phyloP scores from a whole-genome alignment of 35 echinoderm and acorn worm species.

The Apostichopus californicus region DNA sequence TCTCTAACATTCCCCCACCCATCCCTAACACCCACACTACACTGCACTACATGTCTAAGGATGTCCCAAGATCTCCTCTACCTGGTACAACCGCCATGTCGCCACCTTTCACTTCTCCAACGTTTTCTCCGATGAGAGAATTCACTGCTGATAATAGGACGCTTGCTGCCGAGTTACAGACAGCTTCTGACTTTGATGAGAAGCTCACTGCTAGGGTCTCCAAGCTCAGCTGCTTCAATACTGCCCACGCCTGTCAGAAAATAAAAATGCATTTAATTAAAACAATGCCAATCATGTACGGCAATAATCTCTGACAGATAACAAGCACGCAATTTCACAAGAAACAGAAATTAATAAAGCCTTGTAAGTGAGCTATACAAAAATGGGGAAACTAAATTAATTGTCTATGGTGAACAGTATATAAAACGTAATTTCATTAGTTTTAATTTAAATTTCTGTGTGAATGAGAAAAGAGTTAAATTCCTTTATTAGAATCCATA shows the following conservation, averaged over 20 bases:
- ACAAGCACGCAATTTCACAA: too few species aligned
- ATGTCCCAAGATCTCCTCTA: constrained; percentile 14
- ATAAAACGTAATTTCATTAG: too few species aligned
- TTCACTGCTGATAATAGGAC: constrained; percentile 73
- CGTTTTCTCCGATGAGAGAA: constrained; percentile 67
- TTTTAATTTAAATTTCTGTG: background rate
- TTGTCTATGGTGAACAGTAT: too few species aligned
- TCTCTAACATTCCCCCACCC: too few species aligned
- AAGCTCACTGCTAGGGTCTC: constrained; percentile 67
- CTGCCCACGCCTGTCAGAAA: constrained; percentile 73
- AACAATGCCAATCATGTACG: too few species aligned
- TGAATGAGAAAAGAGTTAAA: background rate
- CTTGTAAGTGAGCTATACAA: too few species aligned
- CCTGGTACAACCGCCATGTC: constrained; percentile 81
- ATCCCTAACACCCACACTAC: too few species aligned
- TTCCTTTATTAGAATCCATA: background rate
- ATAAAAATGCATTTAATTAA: background rate
- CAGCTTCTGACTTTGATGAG: constrained; percentile 58
- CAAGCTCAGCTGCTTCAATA: constrained; percentile 76
- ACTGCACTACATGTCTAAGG: too few species aligned
- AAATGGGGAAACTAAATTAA: too few species aligned
- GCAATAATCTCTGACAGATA: too few species aligned
- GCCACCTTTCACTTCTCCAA: constrained; percentile 41
- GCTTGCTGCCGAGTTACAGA: constrained; percentile 71
- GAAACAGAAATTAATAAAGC: too few species aligned